Base-by-base conservation (phyloP, 2,113 vertebrate species). In the Neolamprologus ventralis region DNA sequence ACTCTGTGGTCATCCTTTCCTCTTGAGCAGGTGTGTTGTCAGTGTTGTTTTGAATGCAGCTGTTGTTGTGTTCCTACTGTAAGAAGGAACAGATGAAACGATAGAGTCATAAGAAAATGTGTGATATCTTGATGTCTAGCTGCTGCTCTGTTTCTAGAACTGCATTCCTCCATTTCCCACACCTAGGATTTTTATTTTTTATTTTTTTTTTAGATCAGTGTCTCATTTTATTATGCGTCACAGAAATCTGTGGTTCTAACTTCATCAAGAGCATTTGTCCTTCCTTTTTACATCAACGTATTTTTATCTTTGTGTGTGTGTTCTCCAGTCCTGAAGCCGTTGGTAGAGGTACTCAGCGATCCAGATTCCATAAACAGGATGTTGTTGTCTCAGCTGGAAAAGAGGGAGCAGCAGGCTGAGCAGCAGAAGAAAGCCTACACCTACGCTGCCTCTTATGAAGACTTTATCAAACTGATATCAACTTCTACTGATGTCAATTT, bases 401-500 rank as follows among this genome's bases (percentile, higher is more conserved):
- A 97, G 95, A 95, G 99, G 91, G 98, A 99, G 92, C 98, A 98
- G 96, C 95, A 97, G 96, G 98, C 96, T 55, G 98, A 98, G 80
- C 98, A 97, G 91, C 99, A 99, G 96, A 99, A 98, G 95, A 98
- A 98, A 95, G 97, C 98, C 89, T 99, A 99, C 95, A 98, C 98
- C 75, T 99, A 99, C 31, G 98, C 99, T 78, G 98, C 98, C 92
- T 99, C 98, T 84, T 99, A 99, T 13, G 99, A 99, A 94, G 98
- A 99, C 90, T 99, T 99, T 95, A 97, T 99, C 96, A 99, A 99
- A 92, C 98, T 99, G 81, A 99, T 99, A 95, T 98, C 97, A 93
- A 97, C 97, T 95, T 99, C 96, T 91, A 95, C 97, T 0, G 98
- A 99, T 91, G 94, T 99, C 71, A 97, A 98, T 89, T 99, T 99